These are phyloP conservation scores for Arctopsyche grandis DNA, from an alignment of 1,140 invertebrate genomes.

Conservation along the genomic window DNA sequence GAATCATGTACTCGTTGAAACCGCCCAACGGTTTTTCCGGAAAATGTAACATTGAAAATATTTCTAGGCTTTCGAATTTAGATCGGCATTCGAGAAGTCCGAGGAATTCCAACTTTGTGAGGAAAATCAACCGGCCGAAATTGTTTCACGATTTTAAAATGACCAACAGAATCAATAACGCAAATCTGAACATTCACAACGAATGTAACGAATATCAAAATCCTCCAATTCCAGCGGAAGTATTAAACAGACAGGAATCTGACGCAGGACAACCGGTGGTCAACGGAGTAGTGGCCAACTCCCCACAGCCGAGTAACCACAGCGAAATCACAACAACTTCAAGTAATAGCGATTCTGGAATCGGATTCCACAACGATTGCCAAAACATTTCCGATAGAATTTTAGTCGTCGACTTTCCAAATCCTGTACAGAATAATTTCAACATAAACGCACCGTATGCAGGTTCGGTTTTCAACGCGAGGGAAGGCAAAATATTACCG, in stretches of 20 bases:
- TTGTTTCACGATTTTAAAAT: conserved; percentile 48
- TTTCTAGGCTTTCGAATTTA: conserved; percentile 61
- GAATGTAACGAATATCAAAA: conserved; percentile 33
- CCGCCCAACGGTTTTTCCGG: conserved; percentile 61
- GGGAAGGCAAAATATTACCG: conserved; percentile 60
- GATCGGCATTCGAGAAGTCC: conserved; percentile 46
- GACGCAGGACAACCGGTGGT: conserved; percentile 53
- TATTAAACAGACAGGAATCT: conserved; percentile 50
- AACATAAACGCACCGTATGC: conserved; percentile 54
- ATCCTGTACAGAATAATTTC: conserved; percentile 56
- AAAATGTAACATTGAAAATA: conserved; percentile 59
- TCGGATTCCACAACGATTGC: conserved; percentile 90
- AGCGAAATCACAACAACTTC: conserved; percentile 86
- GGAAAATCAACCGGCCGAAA: conserved; percentile 49
- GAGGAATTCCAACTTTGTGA: conserved; percentile 46
- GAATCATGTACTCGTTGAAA: conserved; percentile 73
- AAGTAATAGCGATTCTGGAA: conserved; percentile 94
- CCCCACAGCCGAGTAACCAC: conserved; percentile 83
- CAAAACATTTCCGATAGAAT: conserved; percentile 84
- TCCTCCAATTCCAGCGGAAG: conserved; percentile 28
- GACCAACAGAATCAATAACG: conserved; percentile 53
- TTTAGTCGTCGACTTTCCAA: conserved; percentile 80
- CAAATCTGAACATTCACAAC: conserved; percentile 31
- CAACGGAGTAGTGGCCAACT: conserved; percentile 69
- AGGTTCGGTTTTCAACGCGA: conserved; percentile 50